phyloP scores from a whole-genome alignment of 2,797 vertebrate genomes.

The Serranus cabrilla region DNA sequence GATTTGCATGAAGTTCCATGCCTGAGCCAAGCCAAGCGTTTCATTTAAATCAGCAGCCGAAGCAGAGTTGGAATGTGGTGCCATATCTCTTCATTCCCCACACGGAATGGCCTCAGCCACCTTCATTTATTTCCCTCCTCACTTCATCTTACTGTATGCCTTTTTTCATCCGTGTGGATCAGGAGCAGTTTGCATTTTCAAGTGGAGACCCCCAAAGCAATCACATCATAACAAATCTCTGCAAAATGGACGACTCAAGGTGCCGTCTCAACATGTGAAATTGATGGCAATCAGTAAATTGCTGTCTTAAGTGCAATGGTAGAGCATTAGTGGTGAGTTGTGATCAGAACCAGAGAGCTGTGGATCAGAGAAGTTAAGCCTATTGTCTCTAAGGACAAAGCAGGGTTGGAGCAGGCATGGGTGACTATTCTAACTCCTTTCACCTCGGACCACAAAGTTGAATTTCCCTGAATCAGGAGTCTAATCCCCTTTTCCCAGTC shows the following conservation, averaged over 20 bases:
- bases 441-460: constrained; percentile 76
- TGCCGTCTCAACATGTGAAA: constrained; percentile 55
- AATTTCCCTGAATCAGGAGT: constrained; percentile 74
- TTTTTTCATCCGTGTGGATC: constrained; percentile 69
- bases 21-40: constrained; percentile 66
- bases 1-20: constrained; percentile 72
- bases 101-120: constrained; percentile 68
- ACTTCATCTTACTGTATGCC: constrained; percentile 69
- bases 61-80: constrained; percentile 53
- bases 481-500: constrained; percentile 82
- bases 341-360: constrained; percentile 76
- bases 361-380: constrained; percentile 75
- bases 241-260: constrained; percentile 52
- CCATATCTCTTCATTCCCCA: constrained; percentile 64
- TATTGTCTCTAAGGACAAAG: constrained; percentile 86
- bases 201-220: constrained; percentile 36
- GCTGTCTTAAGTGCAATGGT: constrained; percentile 69
- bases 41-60: constrained; percentile 65
- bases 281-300: constrained; percentile 84
- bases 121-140: constrained; percentile 74
- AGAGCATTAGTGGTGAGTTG: constrained; percentile 79
- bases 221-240: constrained; percentile 59
- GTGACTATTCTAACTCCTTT: constrained; percentile 78
- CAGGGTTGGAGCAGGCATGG: constrained; percentile 69
- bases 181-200: constrained; percentile 44